Percentiles rank a stretch among this genome's conserved stretches.
Conservation (phyloP, 1,140 invertebrate genomes). For the Penaeus indicus region DNA sequence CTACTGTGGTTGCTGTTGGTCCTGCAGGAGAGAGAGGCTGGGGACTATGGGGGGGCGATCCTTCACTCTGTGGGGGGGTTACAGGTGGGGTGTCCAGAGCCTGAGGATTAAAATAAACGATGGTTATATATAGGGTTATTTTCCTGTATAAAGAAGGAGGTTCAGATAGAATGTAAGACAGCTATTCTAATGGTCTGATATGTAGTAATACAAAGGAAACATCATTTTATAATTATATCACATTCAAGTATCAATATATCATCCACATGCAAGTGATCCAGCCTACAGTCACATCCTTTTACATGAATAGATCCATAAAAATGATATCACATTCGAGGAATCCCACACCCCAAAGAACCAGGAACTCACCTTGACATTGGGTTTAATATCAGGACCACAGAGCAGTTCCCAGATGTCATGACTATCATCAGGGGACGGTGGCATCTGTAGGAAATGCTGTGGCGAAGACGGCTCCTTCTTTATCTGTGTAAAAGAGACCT, state of each 20-base stretch:
- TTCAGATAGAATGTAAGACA: no score
- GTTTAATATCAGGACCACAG: constrained; percentile 45
- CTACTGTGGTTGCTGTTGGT: constrained; percentile 29
- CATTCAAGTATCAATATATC: no score
- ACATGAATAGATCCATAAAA: neutral
- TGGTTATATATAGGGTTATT: no score
- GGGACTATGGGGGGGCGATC: constrained; percentile 50
- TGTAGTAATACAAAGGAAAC: no score
- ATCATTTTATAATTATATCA: no score
- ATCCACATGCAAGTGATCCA: no score
- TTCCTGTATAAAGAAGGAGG: no score
- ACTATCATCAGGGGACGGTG: constrained; percentile 46
- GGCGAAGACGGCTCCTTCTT: constrained; percentile 52
- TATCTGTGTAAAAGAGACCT: constrained; percentile 5
- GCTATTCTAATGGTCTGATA: no score
- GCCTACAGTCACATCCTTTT: no score
- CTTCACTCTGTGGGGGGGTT: constrained; percentile 56
- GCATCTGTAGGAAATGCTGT: constrained; percentile 33
- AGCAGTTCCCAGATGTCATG: constrained; percentile 55
- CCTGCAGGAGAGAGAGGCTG: constrained; percentile 45
- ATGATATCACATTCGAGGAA: neutral
- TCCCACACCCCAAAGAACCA: neutral
- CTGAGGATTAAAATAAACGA: neutral
- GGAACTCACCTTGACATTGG: constrained; percentile 42
- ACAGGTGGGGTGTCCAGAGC: constrained; percentile 53